phyloP scores from a whole-genome alignment of 2,797 vertebrate genomes.

The Remorina albescens region DNA sequence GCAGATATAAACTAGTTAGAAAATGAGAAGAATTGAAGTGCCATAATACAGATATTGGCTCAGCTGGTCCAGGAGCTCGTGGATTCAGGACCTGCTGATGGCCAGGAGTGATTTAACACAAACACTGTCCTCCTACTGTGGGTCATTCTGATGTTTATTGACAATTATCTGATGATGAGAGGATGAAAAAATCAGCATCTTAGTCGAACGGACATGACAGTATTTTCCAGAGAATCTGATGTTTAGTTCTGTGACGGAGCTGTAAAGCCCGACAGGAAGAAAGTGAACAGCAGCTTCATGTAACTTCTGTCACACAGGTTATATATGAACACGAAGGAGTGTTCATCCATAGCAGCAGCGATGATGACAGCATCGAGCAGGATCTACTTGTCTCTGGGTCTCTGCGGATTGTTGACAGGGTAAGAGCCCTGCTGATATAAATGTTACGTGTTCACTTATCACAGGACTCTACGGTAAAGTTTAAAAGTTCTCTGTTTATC shows the following conservation, averaged over 20 bases:
- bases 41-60: too few species aligned
- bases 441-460: neutral
- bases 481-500: neutral
- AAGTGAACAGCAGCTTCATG: neutral
- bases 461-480: too few species aligned
- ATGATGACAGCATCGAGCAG: slow-evolving; percentile 87
- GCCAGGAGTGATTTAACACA: neutral
- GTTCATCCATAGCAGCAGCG: slow-evolving; percentile 90
- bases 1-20: neutral
- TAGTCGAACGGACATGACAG: too few species aligned
- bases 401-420: slow-evolving; percentile 93
- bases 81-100: neutral
- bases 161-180: neutral
- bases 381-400: slow-evolving; percentile 90
- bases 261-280: neutral
- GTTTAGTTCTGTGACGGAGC: neutral
- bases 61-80: too few species aligned
- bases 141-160: neutral
- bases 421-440: slow-evolving; percentile 54
- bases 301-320: slow-evolving; percentile 80
- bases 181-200: too few species aligned
- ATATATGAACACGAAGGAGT: slow-evolving; percentile 94
- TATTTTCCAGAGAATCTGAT: neutral
- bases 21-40: too few species aligned
- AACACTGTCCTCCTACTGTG: neutral